These are phyloP conservation scores for Hypotaenidia okinawae DNA, from an alignment of 2,797 vertebrate species.

Conservation along the genomic window DNA sequence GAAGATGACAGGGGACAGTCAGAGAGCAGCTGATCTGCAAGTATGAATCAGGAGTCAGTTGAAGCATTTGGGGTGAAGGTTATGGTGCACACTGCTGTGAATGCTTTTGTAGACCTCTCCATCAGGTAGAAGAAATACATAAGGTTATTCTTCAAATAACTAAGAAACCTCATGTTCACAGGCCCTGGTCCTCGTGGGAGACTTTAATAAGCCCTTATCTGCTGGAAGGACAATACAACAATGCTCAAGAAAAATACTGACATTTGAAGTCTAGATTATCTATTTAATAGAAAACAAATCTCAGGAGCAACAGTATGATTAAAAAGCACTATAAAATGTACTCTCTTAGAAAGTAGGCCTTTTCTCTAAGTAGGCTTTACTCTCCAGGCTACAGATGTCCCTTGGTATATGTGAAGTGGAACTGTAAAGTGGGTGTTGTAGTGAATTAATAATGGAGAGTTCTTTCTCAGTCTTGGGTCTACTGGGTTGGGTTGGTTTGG, in stretches of 20 bases:
- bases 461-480: background rate
- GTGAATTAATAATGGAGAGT: background rate
- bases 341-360: background rate
- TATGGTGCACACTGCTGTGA: background rate
- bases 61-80: background rate
- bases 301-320: background rate
- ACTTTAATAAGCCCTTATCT: background rate
- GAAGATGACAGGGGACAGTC: fast-evolving
- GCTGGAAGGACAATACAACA: background rate
- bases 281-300: background rate
- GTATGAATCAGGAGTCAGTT: background rate
- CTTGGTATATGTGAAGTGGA: background rate
- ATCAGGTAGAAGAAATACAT: background rate
- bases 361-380: background rate
- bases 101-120: background rate
- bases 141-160: background rate
- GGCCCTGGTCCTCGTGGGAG: too few species aligned
- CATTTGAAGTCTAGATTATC: background rate
- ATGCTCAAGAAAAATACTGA: background rate
- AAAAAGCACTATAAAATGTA: background rate
- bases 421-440: too few species aligned
- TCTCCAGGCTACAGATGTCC: background rate
- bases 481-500: too few species aligned
- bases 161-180: background rate
- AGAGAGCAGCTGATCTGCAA: background rate